These are phyloP conservation scores for Arothron firmamentum DNA, from an alignment of 2,113 vertebrate species.

Conservation along the genomic window DNA sequence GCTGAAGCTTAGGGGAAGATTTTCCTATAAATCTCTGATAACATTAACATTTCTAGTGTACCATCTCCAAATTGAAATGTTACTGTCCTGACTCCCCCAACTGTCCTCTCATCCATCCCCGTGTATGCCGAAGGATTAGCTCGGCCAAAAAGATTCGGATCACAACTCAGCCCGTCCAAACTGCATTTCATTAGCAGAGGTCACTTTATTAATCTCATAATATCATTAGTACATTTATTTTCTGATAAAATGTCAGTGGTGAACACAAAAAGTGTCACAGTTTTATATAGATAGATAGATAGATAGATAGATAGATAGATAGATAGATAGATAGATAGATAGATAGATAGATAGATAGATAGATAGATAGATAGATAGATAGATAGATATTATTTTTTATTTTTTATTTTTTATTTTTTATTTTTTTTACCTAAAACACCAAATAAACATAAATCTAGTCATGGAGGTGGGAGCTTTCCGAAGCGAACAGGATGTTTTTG, in stretches of 20 bases:
- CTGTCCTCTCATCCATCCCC: conserved; percentile 64
- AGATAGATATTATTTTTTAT: too few species aligned
- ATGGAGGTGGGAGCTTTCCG: too few species aligned
- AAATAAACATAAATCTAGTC: too few species aligned
- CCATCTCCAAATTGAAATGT: conserved; percentile 78
- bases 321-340: too few species aligned
- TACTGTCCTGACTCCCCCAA: conserved; percentile 27
- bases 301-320: too few species aligned
- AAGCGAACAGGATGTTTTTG: too few species aligned
- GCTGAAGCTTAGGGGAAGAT: conserved; percentile 75
- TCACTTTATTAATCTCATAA: not conserved
- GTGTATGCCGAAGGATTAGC: conserved; percentile 66
- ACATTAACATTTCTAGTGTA: conserved; percentile 65
- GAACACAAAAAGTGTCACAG: not conserved
- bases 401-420: too few species aligned
- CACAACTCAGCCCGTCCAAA: conserved; percentile 43
- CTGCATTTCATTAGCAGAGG: conserved; percentile 25
- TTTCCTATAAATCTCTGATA: conserved; percentile 70
- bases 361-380: too few species aligned
- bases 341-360: too few species aligned
- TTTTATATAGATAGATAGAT: too few species aligned
- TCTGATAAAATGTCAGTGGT: not conserved
- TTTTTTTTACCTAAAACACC: too few species aligned
- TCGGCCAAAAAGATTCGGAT: conserved; percentile 46
- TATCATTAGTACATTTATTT: not conserved